Percentiles rank a stretch among this genome's conserved stretches.
phyloP scores from a whole-genome alignment of 2,113 vertebrate genomes.

The Pituophis catenifer region DNA sequence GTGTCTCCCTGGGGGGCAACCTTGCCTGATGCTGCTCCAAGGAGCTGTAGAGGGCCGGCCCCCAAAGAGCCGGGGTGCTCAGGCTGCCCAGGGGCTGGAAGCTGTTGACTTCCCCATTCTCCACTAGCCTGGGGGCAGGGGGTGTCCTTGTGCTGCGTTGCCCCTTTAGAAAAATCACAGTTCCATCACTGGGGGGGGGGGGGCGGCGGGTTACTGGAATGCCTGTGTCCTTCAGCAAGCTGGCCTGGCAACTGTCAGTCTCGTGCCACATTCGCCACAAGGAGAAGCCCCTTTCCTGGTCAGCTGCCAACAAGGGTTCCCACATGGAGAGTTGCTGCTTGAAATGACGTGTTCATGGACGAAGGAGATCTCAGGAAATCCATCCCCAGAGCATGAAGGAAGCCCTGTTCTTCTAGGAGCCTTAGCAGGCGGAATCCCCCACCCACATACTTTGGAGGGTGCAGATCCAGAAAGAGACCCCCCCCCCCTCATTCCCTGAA shows the following conservation, averaged over 20 bases:
- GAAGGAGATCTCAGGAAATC: neutral
- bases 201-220: fast-evolving
- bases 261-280: neutral
- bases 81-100: neutral
- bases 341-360: neutral
- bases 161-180: neutral
- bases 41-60: neutral
- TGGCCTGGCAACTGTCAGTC: neutral
- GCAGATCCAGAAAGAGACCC: neutral
- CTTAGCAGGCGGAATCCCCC: neutral
- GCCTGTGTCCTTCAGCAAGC: neutral
- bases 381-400: neutral
- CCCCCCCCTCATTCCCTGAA: neutral
- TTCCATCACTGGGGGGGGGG: fast-evolving
- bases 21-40: neutral
- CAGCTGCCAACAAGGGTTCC: neutral
- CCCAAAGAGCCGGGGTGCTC: neutral
- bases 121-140: neutral
- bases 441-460: neutral
- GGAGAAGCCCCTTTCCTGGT: neutral
- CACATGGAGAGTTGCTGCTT: neutral
- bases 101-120: neutral
- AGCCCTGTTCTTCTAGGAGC: neutral
- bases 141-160: neutral
- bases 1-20: neutral